Base-by-base conservation (phyloP, 2,113 vertebrate genomes). In the Marcusenius ussheri region DNA sequence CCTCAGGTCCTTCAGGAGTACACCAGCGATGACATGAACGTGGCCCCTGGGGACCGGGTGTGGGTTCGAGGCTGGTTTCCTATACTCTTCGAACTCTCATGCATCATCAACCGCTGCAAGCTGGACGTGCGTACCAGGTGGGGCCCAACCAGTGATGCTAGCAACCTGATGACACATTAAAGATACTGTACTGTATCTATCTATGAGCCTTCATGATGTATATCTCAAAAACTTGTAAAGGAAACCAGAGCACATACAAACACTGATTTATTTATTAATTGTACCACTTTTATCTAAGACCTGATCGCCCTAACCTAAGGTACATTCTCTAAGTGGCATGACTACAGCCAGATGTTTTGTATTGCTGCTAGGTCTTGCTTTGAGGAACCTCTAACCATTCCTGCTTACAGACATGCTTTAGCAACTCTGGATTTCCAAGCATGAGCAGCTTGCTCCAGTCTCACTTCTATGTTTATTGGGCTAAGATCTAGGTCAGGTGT, bases 1-100 rank as follows among this genome's bases (percentile, higher is more conserved):
- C 51, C 85, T 5, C 94, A 99, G 98, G 97, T 97, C 9, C 95
- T 99, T 90, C 96, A 98, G 91, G 98, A 99, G 91, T 99, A 99
- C 93, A 99, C 98, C 1, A 99, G 98, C 0, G 98, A 99, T 88
- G 98, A 99, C 94, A 99, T 99, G 98, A 99, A 98, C 11, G 98
- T 99, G 87, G 98, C 98, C 93, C 97, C 98, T 0, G 98, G 97
- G 0, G 98, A 99, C 91, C 96, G 98, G 83, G 98, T 98, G 10
- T 99, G 98, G 98, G 98, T 99, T 84, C 96, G 98, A 91, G 98
- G 98, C 94, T 99, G 98, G 98, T 99, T 99, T 92, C 98, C 98
- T 53, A 98, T 99, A 92, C 95, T 99, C 39, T 99, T 99, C 92
- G 98, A 99, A 91, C 98, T 99, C 24, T 99, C 98, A 86, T 99